Conservation (phyloP, 92 coral and sea anemone genomes). For the Zoanthus solanderi region DNA sequence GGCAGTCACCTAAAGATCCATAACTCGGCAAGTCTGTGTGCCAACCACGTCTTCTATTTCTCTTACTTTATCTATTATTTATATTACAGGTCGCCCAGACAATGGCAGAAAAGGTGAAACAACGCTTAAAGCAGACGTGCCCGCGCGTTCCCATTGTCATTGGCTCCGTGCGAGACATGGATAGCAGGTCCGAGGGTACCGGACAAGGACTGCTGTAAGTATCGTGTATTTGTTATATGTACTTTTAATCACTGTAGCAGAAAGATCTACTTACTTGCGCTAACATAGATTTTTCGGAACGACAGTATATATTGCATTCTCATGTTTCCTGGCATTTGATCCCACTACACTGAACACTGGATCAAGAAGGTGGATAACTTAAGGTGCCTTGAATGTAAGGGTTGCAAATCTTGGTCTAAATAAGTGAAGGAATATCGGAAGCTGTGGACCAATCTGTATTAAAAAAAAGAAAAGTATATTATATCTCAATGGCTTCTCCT, state of each 20-base stretch:
- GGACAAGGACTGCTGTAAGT: conserved; percentile 95
- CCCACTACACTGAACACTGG: conserved; percentile 23
- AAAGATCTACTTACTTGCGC: conserved; percentile 4
- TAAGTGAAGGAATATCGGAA: conserved; percentile 1
- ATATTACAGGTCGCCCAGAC: conserved; percentile 83
- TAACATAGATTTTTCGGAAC: background rate
- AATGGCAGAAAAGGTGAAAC: conserved; percentile 78
- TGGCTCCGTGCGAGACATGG: conserved; percentile 72
- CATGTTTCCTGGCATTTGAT: conserved; percentile 14
- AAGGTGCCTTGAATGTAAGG: background rate
- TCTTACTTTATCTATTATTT: background rate
- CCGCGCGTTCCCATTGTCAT: conserved; percentile 63
- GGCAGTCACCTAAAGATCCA: too few species aligned
- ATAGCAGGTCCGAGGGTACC: conserved; percentile 88
- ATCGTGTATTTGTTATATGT: too few species aligned
- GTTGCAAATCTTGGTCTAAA: conserved; percentile 11
- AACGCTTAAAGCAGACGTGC: conserved; percentile 57
- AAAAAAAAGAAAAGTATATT: background rate
- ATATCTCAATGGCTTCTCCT: background rate
- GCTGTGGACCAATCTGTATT: conserved; percentile 7
- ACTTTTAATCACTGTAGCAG: too few species aligned
- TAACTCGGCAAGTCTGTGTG: too few species aligned
- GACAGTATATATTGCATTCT: conserved; percentile 1
- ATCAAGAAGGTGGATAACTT: background rate
- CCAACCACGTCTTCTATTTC: too few species aligned